A percentile compares a stretch with the other conserved stretches of the same genome.
Conservation (phyloP, 1,140 invertebrate genomes). For the Bombus sylvicola region DNA sequence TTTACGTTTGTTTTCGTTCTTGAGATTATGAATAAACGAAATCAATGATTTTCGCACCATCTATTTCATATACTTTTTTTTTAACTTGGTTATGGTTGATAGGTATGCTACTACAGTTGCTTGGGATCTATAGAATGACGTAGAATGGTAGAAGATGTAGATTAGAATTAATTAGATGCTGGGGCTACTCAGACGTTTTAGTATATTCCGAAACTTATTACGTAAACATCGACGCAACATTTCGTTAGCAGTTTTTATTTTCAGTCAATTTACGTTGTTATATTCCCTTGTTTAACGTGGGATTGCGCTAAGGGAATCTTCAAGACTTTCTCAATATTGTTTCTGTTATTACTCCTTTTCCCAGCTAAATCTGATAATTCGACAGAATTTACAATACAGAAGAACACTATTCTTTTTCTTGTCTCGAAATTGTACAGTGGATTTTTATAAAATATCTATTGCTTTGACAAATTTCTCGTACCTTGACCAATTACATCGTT, state of each 20-base stretch:
- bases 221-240: neutral
- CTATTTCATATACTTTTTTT: neutral
- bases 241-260: neutral
- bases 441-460: no score
- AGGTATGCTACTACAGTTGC: neutral
- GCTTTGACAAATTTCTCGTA: no score
- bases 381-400: no score
- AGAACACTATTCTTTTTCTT: no score
- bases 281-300: neutral
- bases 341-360: neutral
- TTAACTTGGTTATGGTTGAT: neutral
- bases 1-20: neutral
- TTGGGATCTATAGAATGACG: neutral
- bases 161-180: neutral
- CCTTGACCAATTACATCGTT: no score
- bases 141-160: neutral
- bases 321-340: neutral
- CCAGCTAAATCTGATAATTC: neutral
- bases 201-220: neutral
- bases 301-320: neutral
- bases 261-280: neutral
- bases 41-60: neutral
- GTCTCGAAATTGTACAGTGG: no score
- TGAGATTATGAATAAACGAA: no score
- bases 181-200: neutral